A percentile compares a stretch with the other conserved stretches of the same genome.
Conservation (phyloP, 2,113 vertebrate genomes). For the Poeciliopsis prolifica region DNA sequence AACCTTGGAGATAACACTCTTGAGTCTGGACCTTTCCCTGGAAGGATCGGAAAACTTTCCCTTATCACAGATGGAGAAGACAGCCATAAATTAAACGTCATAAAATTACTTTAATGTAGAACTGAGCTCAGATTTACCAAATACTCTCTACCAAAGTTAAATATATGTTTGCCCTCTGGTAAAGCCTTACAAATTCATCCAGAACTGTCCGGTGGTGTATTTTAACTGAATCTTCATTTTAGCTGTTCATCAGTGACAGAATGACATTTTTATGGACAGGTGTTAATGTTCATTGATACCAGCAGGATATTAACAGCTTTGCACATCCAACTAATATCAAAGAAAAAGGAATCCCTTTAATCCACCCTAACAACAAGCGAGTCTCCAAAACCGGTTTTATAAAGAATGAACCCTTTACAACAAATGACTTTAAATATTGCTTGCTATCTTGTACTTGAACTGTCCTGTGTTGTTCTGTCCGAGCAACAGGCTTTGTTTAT, state of each 20-base stretch:
- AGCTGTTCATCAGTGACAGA: background rate
- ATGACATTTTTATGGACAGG: background rate
- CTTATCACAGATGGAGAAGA: background rate
- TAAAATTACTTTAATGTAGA: background rate
- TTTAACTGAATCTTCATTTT: too few species aligned
- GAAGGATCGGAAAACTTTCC: background rate
- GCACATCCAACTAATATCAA: background rate
- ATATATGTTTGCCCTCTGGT: background rate
- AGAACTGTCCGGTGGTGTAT: background rate
- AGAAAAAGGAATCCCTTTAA: slow-evolving; percentile 55
- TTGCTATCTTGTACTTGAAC: too few species aligned
- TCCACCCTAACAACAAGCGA: slow-evolving; percentile 11
- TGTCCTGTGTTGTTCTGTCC: background rate
- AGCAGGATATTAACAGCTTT: slow-evolving; percentile 1
- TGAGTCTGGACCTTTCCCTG: background rate
- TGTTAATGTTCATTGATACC: slow-evolving; percentile 6
- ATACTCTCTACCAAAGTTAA: slow-evolving; percentile 1
- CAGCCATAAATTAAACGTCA: background rate
- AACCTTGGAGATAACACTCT: background rate
- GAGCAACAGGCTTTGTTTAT: background rate
- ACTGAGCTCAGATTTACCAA: background rate
- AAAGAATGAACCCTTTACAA: slow-evolving; percentile 28
- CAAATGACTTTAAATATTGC: too few species aligned
- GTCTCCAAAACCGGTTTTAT: slow-evolving; percentile 1
- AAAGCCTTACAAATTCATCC: background rate